Base-by-base conservation (phyloP, 2,113 vertebrate species). In the Rattus norvegicus region DNA sequence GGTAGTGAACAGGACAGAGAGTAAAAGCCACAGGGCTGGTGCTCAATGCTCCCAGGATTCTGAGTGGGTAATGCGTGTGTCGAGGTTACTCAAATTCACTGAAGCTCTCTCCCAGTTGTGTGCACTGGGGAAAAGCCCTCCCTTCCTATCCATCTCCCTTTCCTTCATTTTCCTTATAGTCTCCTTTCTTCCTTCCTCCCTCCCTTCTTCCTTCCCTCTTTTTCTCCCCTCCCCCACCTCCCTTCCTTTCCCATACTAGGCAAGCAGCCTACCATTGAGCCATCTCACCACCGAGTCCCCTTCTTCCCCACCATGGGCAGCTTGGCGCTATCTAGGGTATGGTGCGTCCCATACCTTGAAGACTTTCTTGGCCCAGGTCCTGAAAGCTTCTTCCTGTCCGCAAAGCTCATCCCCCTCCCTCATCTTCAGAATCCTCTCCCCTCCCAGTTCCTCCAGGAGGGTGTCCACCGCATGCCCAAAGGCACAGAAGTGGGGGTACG, bases 331-430 rank as follows among this genome's bases (percentile, higher is more conserved):
- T 59, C 36, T 79, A 49, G 7, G 0, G 1, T 22, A 7, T 1
- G 1, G 43, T 39, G n/a, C 2, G 2, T 7, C 59, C 14, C 52
- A 13, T 98, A 99, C 99, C 99, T 99, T 99, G 97, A 99, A 99
- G 97, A 99, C 99, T 97, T 99, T 99, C 98, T 99, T 99, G 98
- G 99, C 99, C 99, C 99, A 99, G 84, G 99, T 99, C 98, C 99
- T 99, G 98, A 99, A 99, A 69, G 99, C 99, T 96, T 99, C 99
- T 98, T 99, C 99, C 96, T 99, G 99, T 92, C 99, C 99, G 3
- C 99, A 99, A 95, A 99, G 99, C 98, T 99, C 99, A 2, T 99
- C 99, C 24, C 99, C 99, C 56, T 99, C 99, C 79, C 99, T 99
- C 99, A 99, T 99, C 98, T 99, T 99, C 94, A 99, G 99, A 98